These are phyloP conservation scores for Reticulitermes speratus DNA, from an alignment of 1,140 invertebrate species.

Conservation along the genomic window DNA sequence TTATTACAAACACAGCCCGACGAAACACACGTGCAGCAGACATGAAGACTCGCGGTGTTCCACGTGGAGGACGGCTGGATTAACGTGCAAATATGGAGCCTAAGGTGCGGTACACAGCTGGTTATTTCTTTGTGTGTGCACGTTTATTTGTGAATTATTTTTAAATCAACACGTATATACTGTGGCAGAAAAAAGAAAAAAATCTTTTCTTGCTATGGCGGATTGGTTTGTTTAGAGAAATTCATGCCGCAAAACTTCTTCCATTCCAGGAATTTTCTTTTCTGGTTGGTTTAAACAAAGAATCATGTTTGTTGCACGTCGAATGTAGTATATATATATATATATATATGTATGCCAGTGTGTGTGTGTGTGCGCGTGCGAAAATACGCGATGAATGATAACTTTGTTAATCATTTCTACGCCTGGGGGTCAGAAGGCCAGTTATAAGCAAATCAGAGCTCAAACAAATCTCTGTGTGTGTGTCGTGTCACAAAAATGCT, in stretches of 20 bases:
- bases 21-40: not conserved
- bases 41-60: not conserved
- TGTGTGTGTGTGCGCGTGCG: not conserved
- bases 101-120: not conserved
- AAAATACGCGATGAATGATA: not conserved
- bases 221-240: not conserved
- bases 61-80: not conserved
- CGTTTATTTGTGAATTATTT: not conserved
- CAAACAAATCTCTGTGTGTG: not conserved
- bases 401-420: not conserved
- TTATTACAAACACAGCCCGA: not conserved
- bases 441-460: not conserved
- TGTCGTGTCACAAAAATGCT: not conserved
- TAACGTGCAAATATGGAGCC: not conserved
- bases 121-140: not conserved
- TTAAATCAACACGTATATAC: not conserved
- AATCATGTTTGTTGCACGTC: too few species aligned
- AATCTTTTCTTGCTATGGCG: not conserved
- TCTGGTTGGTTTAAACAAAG: not conserved
- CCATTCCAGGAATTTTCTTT: not conserved
- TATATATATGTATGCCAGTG: too few species aligned
- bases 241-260: not conserved
- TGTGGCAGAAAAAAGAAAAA: not conserved
- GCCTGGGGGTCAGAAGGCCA: not conserved
- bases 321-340: not conserved